Percentiles rank a stretch among this genome's conserved stretches.
Evolutionary conservation across 2,797 vertebrate genomes (phyloP).

Genomic region (Lophotriccus pileatus): DNA sequence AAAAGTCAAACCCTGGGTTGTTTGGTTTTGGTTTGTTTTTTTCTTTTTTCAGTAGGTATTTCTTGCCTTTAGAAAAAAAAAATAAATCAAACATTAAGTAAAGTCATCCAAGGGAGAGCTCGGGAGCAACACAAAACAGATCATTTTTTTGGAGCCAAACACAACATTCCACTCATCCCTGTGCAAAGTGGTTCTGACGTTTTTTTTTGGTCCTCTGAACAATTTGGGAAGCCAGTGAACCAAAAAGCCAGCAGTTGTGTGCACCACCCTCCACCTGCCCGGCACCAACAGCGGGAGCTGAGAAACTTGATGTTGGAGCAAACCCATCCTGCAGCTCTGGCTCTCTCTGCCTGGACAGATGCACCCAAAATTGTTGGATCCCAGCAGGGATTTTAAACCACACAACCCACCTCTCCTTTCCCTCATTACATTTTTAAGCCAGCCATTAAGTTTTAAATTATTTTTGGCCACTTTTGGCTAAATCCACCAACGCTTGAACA

Average conservation of each 20-base stretch:
- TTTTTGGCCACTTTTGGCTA: neutral
- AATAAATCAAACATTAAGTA: neutral
- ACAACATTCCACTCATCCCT: neutral
- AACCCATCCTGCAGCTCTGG: neutral
- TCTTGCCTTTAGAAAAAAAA: neutral
- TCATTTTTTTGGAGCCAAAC: neutral
- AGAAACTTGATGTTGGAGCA: neutral
- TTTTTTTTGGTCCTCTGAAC: conserved; percentile 1
- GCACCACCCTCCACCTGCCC: conserved; percentile 38
- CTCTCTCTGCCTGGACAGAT: neutral
- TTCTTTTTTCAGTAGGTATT: neutral
- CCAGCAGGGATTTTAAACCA: neutral
- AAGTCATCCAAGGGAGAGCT: neutral
- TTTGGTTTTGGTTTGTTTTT: neutral
- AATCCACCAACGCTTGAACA: neutral
- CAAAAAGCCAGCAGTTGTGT: neutral
- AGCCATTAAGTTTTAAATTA: neutral
- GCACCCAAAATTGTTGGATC: accelerated
- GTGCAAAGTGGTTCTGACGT: neutral
- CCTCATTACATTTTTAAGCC: neutral
- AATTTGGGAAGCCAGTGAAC: neutral
- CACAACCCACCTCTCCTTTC: accelerated
- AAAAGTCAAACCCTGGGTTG: neutral
- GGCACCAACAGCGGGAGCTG: accelerated
- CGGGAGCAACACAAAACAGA: neutral